Percentiles rank a stretch among this genome's conserved stretches.
Conservation (phyloP, 1,140 invertebrate species). For the Halesus radiatus region DNA sequence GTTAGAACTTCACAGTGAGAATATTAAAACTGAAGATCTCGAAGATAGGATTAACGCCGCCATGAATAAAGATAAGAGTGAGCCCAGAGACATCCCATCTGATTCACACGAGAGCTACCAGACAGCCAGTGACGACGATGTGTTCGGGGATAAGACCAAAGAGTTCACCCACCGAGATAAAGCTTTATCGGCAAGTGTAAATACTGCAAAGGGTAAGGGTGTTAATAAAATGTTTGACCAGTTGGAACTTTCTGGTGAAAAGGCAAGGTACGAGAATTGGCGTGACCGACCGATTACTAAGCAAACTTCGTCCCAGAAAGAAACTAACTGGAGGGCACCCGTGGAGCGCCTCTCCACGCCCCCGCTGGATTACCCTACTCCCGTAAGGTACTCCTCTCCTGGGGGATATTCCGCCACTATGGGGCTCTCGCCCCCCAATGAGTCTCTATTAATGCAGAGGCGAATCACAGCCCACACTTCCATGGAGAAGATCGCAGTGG, state of each 20-base stretch:
- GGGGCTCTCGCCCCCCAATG: slow-evolving; percentile 87
- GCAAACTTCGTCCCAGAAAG: slow-evolving; percentile 18
- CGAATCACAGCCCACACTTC: slow-evolving; percentile 70
- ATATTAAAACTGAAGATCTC: slow-evolving; percentile 51
- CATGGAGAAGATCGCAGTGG: slow-evolving; percentile 61
- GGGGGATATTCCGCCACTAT: slow-evolving; percentile 64
- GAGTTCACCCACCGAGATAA: background rate
- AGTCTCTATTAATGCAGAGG: slow-evolving; percentile 86
- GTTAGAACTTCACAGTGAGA: slow-evolving; percentile 53
- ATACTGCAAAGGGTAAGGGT: slow-evolving; percentile 29
- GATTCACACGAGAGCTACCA: background rate
- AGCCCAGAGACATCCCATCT: slow-evolving; percentile 24
- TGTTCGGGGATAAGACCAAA: slow-evolving; percentile 20
- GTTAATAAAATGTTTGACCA: slow-evolving; percentile 43
- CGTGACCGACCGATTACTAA: slow-evolving; percentile 34
- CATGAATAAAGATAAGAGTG: slow-evolving; percentile 50
- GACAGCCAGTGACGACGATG: slow-evolving; percentile 33
- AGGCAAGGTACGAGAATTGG: slow-evolving; percentile 47
- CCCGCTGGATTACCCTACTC: background rate
- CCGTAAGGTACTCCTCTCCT: background rate
- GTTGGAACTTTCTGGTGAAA: slow-evolving; percentile 42
- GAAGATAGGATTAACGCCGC: slow-evolving; percentile 52
- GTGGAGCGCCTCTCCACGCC: slow-evolving; percentile 51
- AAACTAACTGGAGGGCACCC: slow-evolving; percentile 49
- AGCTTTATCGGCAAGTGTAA: background rate